Conservation (phyloP, 2,113 vertebrate genomes). For the Mola mola region DNA sequence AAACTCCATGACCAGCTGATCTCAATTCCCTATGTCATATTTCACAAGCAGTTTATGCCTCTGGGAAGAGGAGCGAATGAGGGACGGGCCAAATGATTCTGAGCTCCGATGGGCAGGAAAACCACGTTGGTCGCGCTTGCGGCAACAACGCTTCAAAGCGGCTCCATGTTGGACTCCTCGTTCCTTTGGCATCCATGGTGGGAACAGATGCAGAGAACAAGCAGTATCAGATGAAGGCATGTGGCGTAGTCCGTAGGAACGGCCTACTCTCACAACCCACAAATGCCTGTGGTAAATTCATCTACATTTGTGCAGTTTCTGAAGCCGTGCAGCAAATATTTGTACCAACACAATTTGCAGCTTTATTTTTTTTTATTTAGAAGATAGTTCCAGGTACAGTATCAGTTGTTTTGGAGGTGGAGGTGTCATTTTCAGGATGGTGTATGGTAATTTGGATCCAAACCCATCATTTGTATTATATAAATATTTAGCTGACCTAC, state of each 20-base stretch:
- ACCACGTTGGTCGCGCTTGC: slow-evolving; percentile 5
- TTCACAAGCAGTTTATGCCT: slow-evolving; percentile 10
- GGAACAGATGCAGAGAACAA: slow-evolving; percentile 68
- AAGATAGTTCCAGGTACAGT: background rate
- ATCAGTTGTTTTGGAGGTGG: slow-evolving; percentile 27
- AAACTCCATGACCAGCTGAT: slow-evolving; percentile 58
- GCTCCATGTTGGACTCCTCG: slow-evolving; percentile 49
- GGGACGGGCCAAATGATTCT: slow-evolving; percentile 27
- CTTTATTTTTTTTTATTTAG: slow-evolving; percentile 5
- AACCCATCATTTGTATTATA: background rate
- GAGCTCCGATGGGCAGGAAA: slow-evolving; percentile 58
- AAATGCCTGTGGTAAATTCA: slow-evolving; percentile 1
- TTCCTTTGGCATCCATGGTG: slow-evolving; percentile 53
- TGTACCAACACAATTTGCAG: background rate
- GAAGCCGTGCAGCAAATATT: background rate
- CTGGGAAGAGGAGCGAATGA: slow-evolving; percentile 8
- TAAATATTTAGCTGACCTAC: slow-evolving; percentile 8
- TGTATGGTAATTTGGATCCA: too few relatives aligned
- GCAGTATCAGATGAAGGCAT: slow-evolving; percentile 50
- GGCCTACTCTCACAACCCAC: slow-evolving; percentile 34
- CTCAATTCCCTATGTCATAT: slow-evolving; percentile 37
- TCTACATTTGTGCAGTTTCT: slow-evolving; percentile 13
- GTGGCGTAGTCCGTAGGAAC: slow-evolving; percentile 34
- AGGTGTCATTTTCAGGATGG: slow-evolving; percentile 1
- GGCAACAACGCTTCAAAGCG: slow-evolving; percentile 58